These are phyloP conservation scores for rat (Rattus norvegicus) DNA, from an alignment of 2,113 vertebrate species.

Conservation along the genomic window GRCr8 NC_086039.1:50573501-50574000, in stretches of 20 bases:
- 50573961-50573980: neutral
- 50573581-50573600: neutral
- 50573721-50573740: too few relatives aligned
- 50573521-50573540: neutral
- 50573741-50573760: too few relatives aligned
- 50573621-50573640: neutral
- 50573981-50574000: neutral
- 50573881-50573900: neutral
- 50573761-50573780: neutral
- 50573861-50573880: neutral
- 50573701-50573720: neutral
- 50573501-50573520: neutral
- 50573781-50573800: neutral
- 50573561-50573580: neutral
- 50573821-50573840: neutral
- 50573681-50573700: neutral
- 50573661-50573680: neutral
- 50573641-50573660: neutral
- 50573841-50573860: neutral
- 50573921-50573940: neutral
- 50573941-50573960: neutral
- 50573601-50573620: neutral
- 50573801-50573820: neutral
- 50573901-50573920: neutral
- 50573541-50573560: neutral